Evolutionary conservation across 2,113 vertebrate genomes (phyloP).

Genomic region (Arothron firmamentum): DNA sequence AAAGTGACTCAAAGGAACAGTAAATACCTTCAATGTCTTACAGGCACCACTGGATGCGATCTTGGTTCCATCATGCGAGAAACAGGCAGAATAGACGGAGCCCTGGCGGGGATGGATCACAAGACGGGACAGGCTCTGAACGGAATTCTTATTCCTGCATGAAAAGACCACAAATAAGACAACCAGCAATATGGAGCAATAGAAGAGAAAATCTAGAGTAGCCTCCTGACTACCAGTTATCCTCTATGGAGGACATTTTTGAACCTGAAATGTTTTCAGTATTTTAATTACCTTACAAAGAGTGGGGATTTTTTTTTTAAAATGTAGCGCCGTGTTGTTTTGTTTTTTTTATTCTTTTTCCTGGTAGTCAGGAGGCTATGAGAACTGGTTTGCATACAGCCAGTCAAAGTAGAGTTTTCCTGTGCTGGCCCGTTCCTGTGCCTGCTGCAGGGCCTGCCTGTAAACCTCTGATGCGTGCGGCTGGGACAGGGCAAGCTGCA

Average conservation of each 20-base stretch:
- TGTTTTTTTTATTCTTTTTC: too few species aligned
- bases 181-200: background rate
- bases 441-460: constrained; percentile 81
- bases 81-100: constrained; percentile 88
- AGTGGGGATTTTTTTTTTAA: too few species aligned
- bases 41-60: constrained; percentile 91
- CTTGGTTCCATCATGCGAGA: constrained; percentile 85
- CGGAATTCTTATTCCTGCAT: constrained; percentile 84
- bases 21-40: constrained; percentile 83
- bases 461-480: constrained; percentile 85
- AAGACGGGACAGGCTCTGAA: constrained; percentile 84
- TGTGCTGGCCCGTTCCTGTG: constrained; percentile 68
- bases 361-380: too few species aligned
- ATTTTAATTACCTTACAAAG: too few species aligned
- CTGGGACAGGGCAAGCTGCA: constrained; percentile 90
- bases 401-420: constrained; percentile 88
- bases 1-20: background rate
- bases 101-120: constrained; percentile 90
- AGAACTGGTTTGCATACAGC: constrained; percentile 72
- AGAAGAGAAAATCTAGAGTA: background rate
- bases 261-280: too few species aligned
- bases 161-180: background rate
- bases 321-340: too few species aligned
- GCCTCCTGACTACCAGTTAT: too few species aligned
- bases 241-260: too few species aligned